These are phyloP conservation scores for Rhizomys pruinosus DNA, from an alignment of 2,113 vertebrate genomes.

Conservation along the genomic window DNA sequence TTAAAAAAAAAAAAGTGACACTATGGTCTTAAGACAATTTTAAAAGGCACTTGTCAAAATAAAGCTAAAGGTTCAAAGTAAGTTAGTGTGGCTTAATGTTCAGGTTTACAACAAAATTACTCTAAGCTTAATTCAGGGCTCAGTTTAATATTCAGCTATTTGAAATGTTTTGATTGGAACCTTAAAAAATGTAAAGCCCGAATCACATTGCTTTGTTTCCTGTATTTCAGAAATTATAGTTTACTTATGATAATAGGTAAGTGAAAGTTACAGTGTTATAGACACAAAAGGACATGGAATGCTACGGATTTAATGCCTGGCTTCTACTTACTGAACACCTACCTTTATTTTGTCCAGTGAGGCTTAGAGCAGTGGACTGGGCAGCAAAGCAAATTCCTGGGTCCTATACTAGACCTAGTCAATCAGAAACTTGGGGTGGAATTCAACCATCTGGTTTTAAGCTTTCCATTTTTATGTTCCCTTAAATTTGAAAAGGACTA, in stretches of 20 bases:
- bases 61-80: slow-evolving; percentile 48
- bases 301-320: neutral
- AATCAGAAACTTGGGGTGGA: slow-evolving; percentile 35
- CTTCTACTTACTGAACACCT: slow-evolving; percentile 35
- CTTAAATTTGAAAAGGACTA: slow-evolving; percentile 45
- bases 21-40: neutral
- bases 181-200: neutral
- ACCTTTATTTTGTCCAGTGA: slow-evolving; percentile 2
- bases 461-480: neutral
- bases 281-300: slow-evolving; percentile 26
- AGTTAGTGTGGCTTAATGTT: slow-evolving; percentile 50
- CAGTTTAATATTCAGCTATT: slow-evolving; percentile 49
- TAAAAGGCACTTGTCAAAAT: slow-evolving; percentile 27
- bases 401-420: neutral
- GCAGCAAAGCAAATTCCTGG: slow-evolving; percentile 26
- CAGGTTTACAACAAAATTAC: slow-evolving; percentile 44
- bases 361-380: neutral
- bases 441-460: slow-evolving; percentile 10
- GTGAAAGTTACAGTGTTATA: slow-evolving; percentile 45
- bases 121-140: slow-evolving; percentile 27
- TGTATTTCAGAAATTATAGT: slow-evolving; percentile 22
- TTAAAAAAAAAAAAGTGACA: neutral
- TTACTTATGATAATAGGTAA: slow-evolving; percentile 55
- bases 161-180: slow-evolving; percentile 51
- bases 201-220: slow-evolving; percentile 39